Evolutionary conservation across 2,113 vertebrate species (phyloP), one percentile per base, ranked within the genome.

Genomic region (Corynorhinus townsendii): DNA sequence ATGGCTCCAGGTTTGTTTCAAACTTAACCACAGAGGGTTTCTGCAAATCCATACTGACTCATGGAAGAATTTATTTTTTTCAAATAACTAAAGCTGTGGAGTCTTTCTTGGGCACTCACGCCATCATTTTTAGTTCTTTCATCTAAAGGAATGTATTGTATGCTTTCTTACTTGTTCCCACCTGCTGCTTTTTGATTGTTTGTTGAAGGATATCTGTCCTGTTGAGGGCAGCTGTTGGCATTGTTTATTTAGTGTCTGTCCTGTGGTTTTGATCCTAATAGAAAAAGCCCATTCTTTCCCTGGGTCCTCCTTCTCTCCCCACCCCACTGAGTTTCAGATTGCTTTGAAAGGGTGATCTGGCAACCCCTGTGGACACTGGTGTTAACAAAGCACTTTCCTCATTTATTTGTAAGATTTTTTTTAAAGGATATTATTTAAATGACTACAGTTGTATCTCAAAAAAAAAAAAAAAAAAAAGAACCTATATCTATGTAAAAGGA

Each of bases 381-480:
- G 73, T 91, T 94, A 22, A 93, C 47, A 91, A 3, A n/a, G 5
- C 10, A 56, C 19, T 86, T 80, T 43, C 20, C 15, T 93, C 20
- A 40, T 91, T 90, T 85, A 66, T 71, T 95, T 81, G 35, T 52
- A 19, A 69, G 45, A 86, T 38, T 1, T 40, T 43, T 54, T n/a
- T 33, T 24, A 49, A 86, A 79, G 11, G 64, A 40, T 76, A 47
- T 14, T 47, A 77, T 83, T 90, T 68, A 79, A 86, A 71, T 81
- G 54, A 30, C 82, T 77, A 66, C 11, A 38, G 28, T 76, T 91
- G 0, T 86, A 52, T 38, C 92, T 90, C 59, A 83, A 45, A 40
- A 83, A 45, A 90, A 89, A 91, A 91, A 86, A 83, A 45, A 40
- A 83, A 45, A 90, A 89, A 91, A 91, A 86, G 14, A 93, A 83